Evolutionary conservation across 2,797 vertebrate species (phyloP).

Genomic region (Chelmon rostratus): DNA sequence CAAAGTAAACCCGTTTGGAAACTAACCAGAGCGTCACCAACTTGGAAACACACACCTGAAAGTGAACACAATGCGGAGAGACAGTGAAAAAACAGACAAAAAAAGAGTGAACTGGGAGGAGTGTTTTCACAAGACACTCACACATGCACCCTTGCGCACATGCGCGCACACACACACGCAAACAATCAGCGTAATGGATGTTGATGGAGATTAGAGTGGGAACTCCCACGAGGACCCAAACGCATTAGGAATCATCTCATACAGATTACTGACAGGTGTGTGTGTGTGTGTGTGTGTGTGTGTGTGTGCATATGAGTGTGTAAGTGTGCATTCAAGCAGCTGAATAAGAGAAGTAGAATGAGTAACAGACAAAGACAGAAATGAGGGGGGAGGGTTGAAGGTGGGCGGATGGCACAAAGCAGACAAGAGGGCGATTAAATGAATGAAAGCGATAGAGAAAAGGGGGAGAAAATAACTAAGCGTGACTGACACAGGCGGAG

Average conservation of each 20-base stretch:
- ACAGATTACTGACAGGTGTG: slow-evolving; percentile 83
- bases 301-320: slow-evolving; percentile 45
- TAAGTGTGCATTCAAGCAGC: slow-evolving; percentile 54
- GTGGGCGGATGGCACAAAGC: slow-evolving; percentile 40
- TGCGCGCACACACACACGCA: slow-evolving; percentile 59
- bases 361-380: slow-evolving; percentile 70
- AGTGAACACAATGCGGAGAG: slow-evolving; percentile 37
- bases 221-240: slow-evolving; percentile 80
- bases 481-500: slow-evolving; percentile 27
- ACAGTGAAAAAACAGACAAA: slow-evolving; percentile 38
- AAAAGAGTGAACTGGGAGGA: slow-evolving; percentile 38
- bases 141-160: slow-evolving; percentile 28
- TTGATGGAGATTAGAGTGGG: slow-evolving; percentile 85
- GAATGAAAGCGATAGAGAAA: slow-evolving; percentile 30
- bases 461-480: slow-evolving; percentile 36
- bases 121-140: slow-evolving; percentile 43
- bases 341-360: slow-evolving; percentile 73
- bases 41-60: slow-evolving; percentile 47
- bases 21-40: slow-evolving; percentile 22
- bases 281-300: slow-evolving; percentile 62
- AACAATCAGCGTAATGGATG: slow-evolving; percentile 84
- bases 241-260: slow-evolving; percentile 84
- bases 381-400: slow-evolving; percentile 40
- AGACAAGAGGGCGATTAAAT: slow-evolving; percentile 34
- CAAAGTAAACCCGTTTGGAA: slow-evolving; percentile 8